A percentile compares a stretch with the other conserved stretches of the same genome.
Evolutionary conservation across 2,113 vertebrate species (phyloP).

Genomic region (Daubentonia madagascariensis): DNA sequence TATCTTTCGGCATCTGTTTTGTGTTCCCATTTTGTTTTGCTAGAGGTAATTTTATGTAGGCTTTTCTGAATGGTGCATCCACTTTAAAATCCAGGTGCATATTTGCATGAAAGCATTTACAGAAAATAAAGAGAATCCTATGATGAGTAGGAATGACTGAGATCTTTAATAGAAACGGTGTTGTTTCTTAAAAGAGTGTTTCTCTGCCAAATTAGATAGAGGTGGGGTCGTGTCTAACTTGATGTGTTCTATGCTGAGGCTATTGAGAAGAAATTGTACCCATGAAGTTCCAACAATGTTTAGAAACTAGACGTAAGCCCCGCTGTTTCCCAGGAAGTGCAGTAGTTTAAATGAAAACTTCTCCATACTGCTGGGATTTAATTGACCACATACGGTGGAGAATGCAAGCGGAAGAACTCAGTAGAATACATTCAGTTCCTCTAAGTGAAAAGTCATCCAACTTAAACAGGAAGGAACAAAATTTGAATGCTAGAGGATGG

Average conservation of each 20-base stretch:
- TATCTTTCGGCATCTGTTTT: constrained; percentile 36
- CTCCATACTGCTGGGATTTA: constrained; percentile 50
- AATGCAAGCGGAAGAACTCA: not conserved
- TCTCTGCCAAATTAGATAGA: not conserved
- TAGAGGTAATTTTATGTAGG: constrained; percentile 13
- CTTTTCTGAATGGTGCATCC: not conserved
- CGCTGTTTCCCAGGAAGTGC: constrained; percentile 45
- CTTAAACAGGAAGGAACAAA: constrained; percentile 61
- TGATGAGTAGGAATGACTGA: not conserved
- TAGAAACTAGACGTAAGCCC: constrained; percentile 21
- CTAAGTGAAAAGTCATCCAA: constrained; percentile 51
- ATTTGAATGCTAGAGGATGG: constrained; percentile 33
- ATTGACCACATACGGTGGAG: constrained; percentile 63
- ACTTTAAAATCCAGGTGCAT: constrained; percentile 60
- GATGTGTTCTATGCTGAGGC: not conserved
- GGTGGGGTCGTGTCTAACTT: not conserved
- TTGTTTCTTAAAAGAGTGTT: not conserved
- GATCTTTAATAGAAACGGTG: constrained; percentile 30
- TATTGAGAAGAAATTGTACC: not conserved
- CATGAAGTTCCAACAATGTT: not conserved
- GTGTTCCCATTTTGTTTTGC: constrained; percentile 24
- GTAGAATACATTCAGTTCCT: constrained; percentile 39
- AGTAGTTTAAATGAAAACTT: constrained; percentile 10
- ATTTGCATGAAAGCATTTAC: constrained; percentile 48
- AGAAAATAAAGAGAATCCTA: constrained; percentile 34